Conservation (phyloP, 2,113 vertebrate species). For the Onychostruthus taczanowskii region DNA sequence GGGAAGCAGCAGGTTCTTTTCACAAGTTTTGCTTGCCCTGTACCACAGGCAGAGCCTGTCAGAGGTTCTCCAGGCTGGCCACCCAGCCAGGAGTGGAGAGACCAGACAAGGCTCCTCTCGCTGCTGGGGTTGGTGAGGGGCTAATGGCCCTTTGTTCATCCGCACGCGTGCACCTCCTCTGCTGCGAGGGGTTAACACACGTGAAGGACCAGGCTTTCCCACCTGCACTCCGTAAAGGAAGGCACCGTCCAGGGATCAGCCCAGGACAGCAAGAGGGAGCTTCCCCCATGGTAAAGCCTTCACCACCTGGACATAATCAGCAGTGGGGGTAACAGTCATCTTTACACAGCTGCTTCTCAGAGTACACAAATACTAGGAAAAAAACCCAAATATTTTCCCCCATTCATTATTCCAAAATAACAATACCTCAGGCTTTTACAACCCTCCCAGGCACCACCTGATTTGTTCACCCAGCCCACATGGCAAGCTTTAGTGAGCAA, state of each 20-base stretch:
- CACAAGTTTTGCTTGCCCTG: neutral
- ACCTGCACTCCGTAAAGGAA: neutral
- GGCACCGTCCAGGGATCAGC: neutral
- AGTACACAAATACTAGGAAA: neutral
- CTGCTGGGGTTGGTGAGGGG: neutral
- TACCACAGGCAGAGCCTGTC: neutral
- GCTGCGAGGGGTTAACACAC: rapidly evolving
- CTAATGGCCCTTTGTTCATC: rapidly evolving
- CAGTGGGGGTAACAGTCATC: neutral
- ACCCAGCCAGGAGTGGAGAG: neutral
- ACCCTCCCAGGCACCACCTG: neutral
- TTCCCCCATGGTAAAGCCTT: rapidly evolving
- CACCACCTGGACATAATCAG: neutral
- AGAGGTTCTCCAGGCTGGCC: neutral
- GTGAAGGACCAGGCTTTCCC: neutral
- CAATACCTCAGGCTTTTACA: neutral
- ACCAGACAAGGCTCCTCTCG: rapidly evolving
- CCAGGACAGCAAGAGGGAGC: neutral
- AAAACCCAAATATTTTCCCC: neutral
- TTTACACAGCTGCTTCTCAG: neutral
- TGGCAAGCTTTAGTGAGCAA: neutral
- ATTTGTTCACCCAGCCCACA: neutral
- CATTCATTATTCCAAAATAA: neutral
- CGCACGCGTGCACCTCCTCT: neutral
- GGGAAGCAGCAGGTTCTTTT: neutral